phyloP scores from a whole-genome alignment of 2,113 vertebrate genomes.

The Cephalopterus ornatus region DNA sequence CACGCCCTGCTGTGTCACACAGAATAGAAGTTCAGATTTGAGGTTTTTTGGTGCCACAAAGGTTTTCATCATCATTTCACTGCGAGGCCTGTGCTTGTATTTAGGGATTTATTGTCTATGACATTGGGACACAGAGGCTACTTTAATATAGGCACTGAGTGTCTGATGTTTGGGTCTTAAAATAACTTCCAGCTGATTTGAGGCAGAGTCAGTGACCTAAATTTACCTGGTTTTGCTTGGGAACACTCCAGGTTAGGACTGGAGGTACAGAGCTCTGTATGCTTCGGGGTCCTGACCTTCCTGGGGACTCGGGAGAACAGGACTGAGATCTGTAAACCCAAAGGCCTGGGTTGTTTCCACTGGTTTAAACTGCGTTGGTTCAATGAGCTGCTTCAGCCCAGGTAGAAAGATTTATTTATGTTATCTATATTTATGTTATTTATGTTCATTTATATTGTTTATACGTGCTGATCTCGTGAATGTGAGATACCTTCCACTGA shows the following conservation, averaged over 20 bases:
- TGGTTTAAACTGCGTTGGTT: too few relatives aligned
- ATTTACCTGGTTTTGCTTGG: background rate
- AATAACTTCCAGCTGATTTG: background rate
- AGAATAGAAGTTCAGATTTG: background rate
- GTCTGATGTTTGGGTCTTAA: background rate
- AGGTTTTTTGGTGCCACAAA: background rate
- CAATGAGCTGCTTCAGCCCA: background rate
- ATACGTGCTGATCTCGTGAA: too few relatives aligned
- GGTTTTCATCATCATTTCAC: background rate
- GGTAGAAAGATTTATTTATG: background rate
- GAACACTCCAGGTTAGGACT: background rate
- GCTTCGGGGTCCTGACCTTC: background rate
- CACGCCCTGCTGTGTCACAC: background rate
- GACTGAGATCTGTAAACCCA: background rate
- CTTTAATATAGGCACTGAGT: rapidly evolving
- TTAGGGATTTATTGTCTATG: rapidly evolving
- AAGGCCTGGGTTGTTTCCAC: background rate
- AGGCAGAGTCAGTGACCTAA: background rate
- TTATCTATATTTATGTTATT: background rate
- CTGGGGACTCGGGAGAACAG: background rate
- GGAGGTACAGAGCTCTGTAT: background rate
- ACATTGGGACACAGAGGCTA: background rate
- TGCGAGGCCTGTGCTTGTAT: background rate
- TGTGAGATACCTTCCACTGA: background rate
- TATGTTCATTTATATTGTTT: too few relatives aligned